Evolutionary conservation across 2,797 vertebrate genomes (phyloP).

Genomic region (Sebastes kiyomatsui): DNA sequence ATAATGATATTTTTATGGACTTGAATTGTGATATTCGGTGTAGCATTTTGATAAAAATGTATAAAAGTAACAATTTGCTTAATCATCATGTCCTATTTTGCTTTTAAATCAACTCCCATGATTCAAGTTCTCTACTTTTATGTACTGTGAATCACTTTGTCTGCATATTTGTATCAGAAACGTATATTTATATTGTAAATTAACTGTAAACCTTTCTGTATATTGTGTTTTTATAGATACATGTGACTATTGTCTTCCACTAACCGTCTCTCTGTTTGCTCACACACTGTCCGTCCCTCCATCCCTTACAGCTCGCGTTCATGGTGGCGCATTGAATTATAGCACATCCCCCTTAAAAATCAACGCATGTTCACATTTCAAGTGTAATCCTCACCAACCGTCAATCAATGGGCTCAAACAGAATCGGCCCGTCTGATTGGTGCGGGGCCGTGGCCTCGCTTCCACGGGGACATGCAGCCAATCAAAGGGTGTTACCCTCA

Average conservation of each 20-base stretch:
- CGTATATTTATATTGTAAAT: not conserved
- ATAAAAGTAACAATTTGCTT: not conserved
- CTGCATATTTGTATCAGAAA: not conserved
- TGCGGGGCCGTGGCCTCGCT: not conserved
- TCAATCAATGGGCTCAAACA: slow-evolving; percentile 34
- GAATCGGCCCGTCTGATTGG: slow-evolving; percentile 1
- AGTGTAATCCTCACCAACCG: slow-evolving; percentile 25
- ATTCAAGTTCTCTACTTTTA: not conserved
- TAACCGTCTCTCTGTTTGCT: not conserved
- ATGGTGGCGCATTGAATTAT: slow-evolving; percentile 21
- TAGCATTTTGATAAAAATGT: not conserved
- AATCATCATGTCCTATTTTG: not conserved
- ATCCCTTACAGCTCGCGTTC: not conserved
- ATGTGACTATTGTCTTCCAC: not conserved
- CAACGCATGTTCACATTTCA: slow-evolving; percentile 43
- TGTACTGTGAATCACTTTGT: not conserved
- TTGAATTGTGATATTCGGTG: not conserved
- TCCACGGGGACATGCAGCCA: slow-evolving; percentile 21
- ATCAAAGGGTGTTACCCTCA: slow-evolving; percentile 41
- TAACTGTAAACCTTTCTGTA: not conserved
- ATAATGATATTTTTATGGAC: not conserved
- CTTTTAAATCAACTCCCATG: not conserved
- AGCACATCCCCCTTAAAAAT: slow-evolving; percentile 20
- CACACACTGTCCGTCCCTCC: not conserved
- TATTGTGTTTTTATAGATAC: not conserved